A percentile compares a stretch with the other conserved stretches of the same genome.
These are phyloP conservation scores for Chrysina gloriosa DNA, from an alignment of 2,888 invertebrate genomes.

Conservation along the genomic window DNA sequence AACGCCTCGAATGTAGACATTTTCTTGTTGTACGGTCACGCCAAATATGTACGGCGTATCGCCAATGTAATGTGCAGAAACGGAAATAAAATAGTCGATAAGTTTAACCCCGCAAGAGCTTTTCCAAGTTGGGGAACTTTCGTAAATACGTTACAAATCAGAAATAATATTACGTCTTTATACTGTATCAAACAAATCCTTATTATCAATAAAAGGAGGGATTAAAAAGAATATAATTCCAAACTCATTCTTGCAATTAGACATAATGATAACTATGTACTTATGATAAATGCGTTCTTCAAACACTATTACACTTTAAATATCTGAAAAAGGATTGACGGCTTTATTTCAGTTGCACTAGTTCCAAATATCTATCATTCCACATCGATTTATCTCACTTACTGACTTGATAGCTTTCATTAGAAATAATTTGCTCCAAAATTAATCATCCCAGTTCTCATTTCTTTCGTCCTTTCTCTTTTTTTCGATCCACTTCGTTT, in stretches of 20 bases:
- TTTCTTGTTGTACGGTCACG: not conserved
- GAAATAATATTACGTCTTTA: no score
- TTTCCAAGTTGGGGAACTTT: not conserved
- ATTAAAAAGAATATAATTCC: no score
- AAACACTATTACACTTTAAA: not conserved
- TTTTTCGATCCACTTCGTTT: conserved; percentile 13
- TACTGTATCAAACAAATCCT: no score
- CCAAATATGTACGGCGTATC: conserved; percentile 6
- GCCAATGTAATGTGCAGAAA: conserved; percentile 12
- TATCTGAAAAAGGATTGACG: not conserved
- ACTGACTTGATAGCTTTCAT: conserved; percentile 18
- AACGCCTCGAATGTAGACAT: conserved; percentile 5
- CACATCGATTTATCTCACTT: conserved; percentile 32
- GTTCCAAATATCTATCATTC: conserved; percentile 5
- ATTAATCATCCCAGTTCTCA: conserved; percentile 26
- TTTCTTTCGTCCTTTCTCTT: conserved; percentile 18
- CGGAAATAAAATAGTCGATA: not conserved
- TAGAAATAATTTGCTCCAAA: conserved; percentile 29
- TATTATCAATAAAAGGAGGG: no score
- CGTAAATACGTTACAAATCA: no score
- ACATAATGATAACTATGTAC: no score
- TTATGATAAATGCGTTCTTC: not conserved
- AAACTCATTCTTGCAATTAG: no score
- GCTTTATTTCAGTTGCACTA: conserved; percentile 15
- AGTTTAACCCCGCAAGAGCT: conserved; percentile 5